Conservation (phyloP, 2,113 vertebrate species). For the Dissostichus mawsoni region DNA sequence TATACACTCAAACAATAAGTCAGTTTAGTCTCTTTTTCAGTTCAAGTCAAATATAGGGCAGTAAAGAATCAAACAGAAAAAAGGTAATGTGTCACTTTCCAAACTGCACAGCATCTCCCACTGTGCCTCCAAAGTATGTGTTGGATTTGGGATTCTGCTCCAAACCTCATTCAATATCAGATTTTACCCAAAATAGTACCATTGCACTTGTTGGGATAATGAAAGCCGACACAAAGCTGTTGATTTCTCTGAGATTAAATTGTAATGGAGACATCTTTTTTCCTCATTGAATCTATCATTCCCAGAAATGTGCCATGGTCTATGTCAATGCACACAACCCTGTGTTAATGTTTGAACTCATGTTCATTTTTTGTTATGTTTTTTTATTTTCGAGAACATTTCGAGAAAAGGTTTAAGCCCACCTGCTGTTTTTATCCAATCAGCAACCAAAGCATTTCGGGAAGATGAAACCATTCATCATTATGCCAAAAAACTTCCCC, state of each 20-base stretch:
- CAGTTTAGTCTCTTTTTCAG: background rate
- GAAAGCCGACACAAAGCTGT: background rate
- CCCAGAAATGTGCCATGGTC: conserved; percentile 57
- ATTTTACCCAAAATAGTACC: background rate
- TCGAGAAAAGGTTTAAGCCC: no score
- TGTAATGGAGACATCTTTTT: conserved; percentile 7
- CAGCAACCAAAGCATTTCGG: background rate
- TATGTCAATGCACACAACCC: conserved; percentile 23
- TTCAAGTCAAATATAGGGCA: background rate
- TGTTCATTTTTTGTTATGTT: no score
- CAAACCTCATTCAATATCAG: background rate
- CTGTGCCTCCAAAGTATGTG: background rate
- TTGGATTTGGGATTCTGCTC: conserved; percentile 4
- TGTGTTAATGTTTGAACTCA: no score
- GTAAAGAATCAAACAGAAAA: background rate
- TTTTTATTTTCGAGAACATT: no score
- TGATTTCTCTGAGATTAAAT: conserved; percentile 21
- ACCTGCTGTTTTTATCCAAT: background rate
- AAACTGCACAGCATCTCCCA: background rate
- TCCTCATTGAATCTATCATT: conserved; percentile 38
- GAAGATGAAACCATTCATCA: background rate
- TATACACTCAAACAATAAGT: background rate
- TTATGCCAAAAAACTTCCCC: background rate
- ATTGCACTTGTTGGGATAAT: no score
- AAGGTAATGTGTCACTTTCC: background rate